Percentiles rank a stretch among this genome's conserved stretches.
Evolutionary conservation across 2,113 vertebrate genomes (phyloP).

Genomic region (Pagrus major): DNA sequence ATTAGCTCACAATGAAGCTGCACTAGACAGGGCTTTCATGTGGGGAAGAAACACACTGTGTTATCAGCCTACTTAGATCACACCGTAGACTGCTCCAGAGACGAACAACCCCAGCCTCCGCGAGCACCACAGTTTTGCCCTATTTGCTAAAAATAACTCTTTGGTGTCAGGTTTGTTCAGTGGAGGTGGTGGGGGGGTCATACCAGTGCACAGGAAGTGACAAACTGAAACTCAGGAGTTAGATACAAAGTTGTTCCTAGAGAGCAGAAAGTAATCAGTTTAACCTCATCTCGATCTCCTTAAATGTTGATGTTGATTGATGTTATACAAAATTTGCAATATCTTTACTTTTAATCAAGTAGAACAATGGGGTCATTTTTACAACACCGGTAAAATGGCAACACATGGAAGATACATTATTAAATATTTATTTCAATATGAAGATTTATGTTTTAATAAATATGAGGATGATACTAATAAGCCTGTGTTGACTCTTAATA

Average conservation of each 20-base stretch:
- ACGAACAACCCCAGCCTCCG: constrained; percentile 8
- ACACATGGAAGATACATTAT: no score
- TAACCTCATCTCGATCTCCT: not conserved
- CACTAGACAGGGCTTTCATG: constrained; percentile 14
- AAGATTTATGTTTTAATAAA: no score
- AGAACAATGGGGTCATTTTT: no score
- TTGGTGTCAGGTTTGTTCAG: constrained; percentile 22
- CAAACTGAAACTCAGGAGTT: constrained; percentile 11
- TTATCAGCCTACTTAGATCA: constrained; percentile 46
- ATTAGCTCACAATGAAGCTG: constrained; percentile 19
- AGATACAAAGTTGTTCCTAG: constrained; percentile 3
- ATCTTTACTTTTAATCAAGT: no score
- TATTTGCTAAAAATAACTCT: constrained; percentile 61
- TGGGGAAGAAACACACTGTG: not conserved
- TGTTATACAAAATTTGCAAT: no score
- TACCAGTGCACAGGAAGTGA: constrained; percentile 10
- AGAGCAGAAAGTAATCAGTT: not conserved
- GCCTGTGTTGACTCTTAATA: no score
- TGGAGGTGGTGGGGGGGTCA: not conserved
- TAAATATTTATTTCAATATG: no score
- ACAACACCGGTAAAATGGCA: no score
- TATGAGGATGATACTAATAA: no score
- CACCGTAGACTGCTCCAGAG: constrained; percentile 7
- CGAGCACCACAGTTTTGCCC: constrained; percentile 25
- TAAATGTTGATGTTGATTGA: no score